Conservation (phyloP, 2,888 invertebrate genomes). For the Adela reaumurella region DNA sequence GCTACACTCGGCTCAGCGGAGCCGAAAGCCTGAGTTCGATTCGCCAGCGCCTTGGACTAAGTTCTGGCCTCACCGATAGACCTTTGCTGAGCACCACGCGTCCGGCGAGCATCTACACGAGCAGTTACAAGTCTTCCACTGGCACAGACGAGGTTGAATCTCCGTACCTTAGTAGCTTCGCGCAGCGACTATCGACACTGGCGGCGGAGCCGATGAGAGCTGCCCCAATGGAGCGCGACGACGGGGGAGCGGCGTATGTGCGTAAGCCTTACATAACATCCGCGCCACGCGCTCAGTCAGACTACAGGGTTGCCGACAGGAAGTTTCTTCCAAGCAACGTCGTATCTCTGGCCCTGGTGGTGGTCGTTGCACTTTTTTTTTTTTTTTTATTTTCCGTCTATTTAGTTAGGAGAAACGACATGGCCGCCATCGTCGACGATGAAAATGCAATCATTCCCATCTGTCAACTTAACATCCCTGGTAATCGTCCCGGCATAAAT, state of each 20-base stretch:
- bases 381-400: conserved; percentile 64
- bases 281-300: conserved; percentile 32
- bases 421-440: conserved; percentile 48
- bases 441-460: conserved; percentile 56
- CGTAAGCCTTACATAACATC: conserved; percentile 39
- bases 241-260: conserved; percentile 25
- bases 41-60: conserved; percentile 53
- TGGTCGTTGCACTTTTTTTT: conserved; percentile 62
- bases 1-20: conserved; percentile 30
- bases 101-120: conserved; percentile 26
- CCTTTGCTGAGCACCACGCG: conserved; percentile 29
- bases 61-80: conserved; percentile 35
- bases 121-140: conserved; percentile 32
- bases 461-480: conserved; percentile 50
- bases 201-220: conserved; percentile 36
- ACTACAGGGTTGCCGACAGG: conserved; percentile 43
- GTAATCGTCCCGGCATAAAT: conserved; percentile 55
- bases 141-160: conserved; percentile 57
- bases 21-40: conserved; percentile 58
- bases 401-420: conserved; percentile 61
- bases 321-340: conserved; percentile 58
- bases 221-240: conserved; percentile 29
- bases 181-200: conserved; percentile 54
- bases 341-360: conserved; percentile 62
- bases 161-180: conserved; percentile 69